Base-by-base conservation (phyloP, 2,113 vertebrate species). In the Xiphophorus hellerii region DNA sequence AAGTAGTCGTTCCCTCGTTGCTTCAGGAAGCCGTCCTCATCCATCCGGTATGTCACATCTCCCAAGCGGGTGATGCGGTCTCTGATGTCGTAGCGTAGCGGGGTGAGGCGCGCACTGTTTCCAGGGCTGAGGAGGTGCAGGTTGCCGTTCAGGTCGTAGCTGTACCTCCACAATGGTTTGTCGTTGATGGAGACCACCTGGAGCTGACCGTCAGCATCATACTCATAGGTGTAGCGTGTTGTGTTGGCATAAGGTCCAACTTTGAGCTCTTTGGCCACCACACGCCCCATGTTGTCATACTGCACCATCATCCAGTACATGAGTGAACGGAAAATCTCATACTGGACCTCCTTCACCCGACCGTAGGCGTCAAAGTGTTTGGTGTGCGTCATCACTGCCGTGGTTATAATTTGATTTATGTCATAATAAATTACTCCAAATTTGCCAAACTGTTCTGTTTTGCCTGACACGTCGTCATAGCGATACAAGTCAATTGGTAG, bases 261-360 rank as follows among this genome's bases (percentile, higher is more conserved):
- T 75, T 98, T 99, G 10, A 99, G 91, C 88, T 99, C 98, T 80
- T 98, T 98, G 86, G 96, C 96, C 63, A 99, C 96, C 3, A 99
- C 97, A n/a, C 98, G 95, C 0, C 98, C 98, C 97, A 99, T 99
- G 88, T 97, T 98, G 89, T 99, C 98, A 0, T 99, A 99, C 79
- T 97, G 97, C 76, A 99, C 96, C 9, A 97, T 98, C 98, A 99
- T 98, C 98, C 98, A 99, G 90, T 97, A 99, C 97, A 99, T 98
- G 61, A 99, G 97, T 0, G 98, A 99, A 76, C 98, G 96, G 81
- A 99, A 99, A 67, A 99, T 99, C 90, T 99, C 98, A 0, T 99
- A 99, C 68, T 99, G 98, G 10, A 99, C 96, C 77, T 99, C 98
- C 86, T 99, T 98, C 90, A 99, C 97, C 4, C 98, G 94, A 2